Evolutionary conservation across 2,888 invertebrate species (phyloP), one percentile per base, ranked within the genome.

Genomic region (Caenorhabditis sinica): DNA sequence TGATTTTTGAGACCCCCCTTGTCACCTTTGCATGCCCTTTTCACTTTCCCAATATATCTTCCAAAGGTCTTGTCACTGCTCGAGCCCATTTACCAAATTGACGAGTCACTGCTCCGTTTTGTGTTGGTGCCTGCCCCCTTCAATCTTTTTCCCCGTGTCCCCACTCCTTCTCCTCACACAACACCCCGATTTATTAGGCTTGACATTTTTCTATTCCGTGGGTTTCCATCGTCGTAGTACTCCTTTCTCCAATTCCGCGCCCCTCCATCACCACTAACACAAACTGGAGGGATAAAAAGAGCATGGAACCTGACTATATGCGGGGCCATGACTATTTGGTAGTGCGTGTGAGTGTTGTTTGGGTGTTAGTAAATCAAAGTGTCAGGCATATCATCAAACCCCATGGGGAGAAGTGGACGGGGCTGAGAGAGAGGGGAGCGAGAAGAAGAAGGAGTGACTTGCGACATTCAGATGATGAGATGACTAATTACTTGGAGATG

Each of bases 281-380:
- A 68, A n/a, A 45, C 45, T 5, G 30, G 23, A n/a, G n/a, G 61
- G 43, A 25, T 9, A 4, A 51, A 68, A 76, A n/a, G 17, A 28
- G 28, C 51, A 17, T 15, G 74, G 36, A 66, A 74, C 68, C 68
- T 66, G 81, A 58, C 53, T 58, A 40, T 40, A 11, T 40, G 40
- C 5, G 33, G 9, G 33, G 33, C 11, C 40, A 40, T 40, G 63
- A 61, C 51, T 30, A 43, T 51, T 69, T 68, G 65, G 66, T 58
- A 80, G 45, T 45, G 68, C n/a, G n/a, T n/a, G n/a, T n/a, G n/a
- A n/a, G n/a, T 40, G 40, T 17, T 30, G 51, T 5, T 56, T 17
- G 25, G 74, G 51, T 63, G 74, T 82, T 82, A 71, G 74, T 75
- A 82, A 82, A 74, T 82, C 74, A 82, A 82, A 82, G 36, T 75